Evolutionary conservation across 2,113 vertebrate genomes (phyloP).

Genomic region (Gobiocypris rarus): DNA sequence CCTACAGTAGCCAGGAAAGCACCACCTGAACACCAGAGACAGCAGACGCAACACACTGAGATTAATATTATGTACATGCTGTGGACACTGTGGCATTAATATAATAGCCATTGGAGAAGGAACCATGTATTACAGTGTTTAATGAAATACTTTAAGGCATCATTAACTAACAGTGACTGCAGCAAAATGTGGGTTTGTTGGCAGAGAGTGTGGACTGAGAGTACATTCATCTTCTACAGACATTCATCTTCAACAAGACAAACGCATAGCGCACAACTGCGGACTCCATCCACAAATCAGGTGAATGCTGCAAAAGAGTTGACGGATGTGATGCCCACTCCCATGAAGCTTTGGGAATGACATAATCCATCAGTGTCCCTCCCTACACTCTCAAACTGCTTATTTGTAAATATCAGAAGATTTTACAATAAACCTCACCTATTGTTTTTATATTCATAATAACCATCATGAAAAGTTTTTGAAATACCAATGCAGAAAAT

Average conservation of each 20-base stretch:
- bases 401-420: too few relatives aligned
- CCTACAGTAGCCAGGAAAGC: constrained; percentile 86
- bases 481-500: too few relatives aligned
- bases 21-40: constrained; percentile 78
- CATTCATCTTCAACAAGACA: not conserved
- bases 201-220: not conserved
- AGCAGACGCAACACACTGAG: not conserved
- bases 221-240: not conserved
- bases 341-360: too few relatives aligned
- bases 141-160: not conserved
- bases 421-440: too few relatives aligned
- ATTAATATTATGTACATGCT: not conserved
- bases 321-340: too few relatives aligned
- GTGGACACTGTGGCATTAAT: not conserved
- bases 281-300: too few relatives aligned
- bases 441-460: too few relatives aligned
- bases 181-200: not conserved
- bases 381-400: too few relatives aligned
- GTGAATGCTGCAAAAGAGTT: not conserved
- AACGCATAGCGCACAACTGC: not conserved
- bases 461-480: too few relatives aligned
- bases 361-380: too few relatives aligned
- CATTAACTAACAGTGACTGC: not conserved
- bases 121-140: not conserved
- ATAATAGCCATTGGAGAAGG: not conserved